Evolutionary conservation across 2,888 invertebrate species (phyloP).

Genomic region (Rhorus exstirpatorius): DNA sequence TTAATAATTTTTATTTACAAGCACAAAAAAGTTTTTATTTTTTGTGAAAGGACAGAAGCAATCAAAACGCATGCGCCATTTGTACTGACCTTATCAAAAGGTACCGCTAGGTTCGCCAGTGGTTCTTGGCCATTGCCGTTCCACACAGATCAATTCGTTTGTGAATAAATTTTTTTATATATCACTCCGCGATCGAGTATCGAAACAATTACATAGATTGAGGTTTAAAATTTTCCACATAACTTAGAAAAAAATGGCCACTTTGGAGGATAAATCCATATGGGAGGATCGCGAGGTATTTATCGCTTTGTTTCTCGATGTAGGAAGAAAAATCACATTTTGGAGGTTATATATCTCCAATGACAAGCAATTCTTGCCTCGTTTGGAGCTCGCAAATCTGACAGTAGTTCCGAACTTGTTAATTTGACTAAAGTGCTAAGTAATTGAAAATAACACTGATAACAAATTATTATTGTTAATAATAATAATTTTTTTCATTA

Average conservation of each 20-base stretch:
- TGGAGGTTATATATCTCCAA: conserved; percentile 70
- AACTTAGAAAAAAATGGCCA: conserved; percentile 77
- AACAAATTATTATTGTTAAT: background rate
- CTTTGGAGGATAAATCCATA: conserved; percentile 85
- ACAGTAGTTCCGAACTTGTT: conserved; percentile 37
- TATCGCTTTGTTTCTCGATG: conserved; percentile 37
- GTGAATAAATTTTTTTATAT: conserved; percentile 25
- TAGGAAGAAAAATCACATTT: background rate
- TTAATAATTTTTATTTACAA: no score
- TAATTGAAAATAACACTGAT: background rate
- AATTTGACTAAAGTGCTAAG: background rate
- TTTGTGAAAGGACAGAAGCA: no score
- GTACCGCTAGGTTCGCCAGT: no score
- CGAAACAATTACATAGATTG: conserved; percentile 13
- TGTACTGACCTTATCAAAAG: no score
- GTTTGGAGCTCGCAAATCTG: conserved; percentile 11
- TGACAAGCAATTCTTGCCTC: conserved; percentile 70
- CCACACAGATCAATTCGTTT: conserved; percentile 4
- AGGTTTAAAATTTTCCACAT: conserved; percentile 1
- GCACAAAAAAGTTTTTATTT: no score
- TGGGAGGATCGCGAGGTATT: conserved; percentile 86
- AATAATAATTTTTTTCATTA: no score
- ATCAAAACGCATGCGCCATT: no score
- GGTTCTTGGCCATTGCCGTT: no score
- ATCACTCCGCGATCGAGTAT: conserved; percentile 5